A percentile compares a stretch with the other conserved stretches of the same genome.
Evolutionary conservation across 2,888 invertebrate species (phyloP).

Genomic region (Ischnura elegans): DNA sequence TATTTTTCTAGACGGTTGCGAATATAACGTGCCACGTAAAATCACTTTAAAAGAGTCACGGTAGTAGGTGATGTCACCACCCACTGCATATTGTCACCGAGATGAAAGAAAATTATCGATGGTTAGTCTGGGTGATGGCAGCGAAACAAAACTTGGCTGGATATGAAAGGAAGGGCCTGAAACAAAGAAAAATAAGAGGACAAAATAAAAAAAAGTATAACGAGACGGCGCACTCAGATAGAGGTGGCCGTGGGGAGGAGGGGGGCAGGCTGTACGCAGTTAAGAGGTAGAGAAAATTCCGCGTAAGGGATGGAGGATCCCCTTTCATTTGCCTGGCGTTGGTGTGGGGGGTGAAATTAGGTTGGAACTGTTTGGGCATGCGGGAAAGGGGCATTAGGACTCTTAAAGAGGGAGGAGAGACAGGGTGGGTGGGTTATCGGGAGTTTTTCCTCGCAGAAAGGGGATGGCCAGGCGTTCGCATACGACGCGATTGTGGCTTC

Average conservation of each 20-base stretch:
- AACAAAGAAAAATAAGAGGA: slow-evolving; percentile 16
- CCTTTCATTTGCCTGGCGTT: not conserved
- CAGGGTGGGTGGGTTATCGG: no score
- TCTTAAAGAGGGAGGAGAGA: not conserved
- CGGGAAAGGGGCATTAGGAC: slow-evolving; percentile 40
- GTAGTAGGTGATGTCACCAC: no score
- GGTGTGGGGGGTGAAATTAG: slow-evolving; percentile 15
- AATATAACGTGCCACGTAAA: no score
- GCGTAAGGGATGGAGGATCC: not conserved
- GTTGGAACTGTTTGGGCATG: slow-evolving; percentile 17
- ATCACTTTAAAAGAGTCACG: no score
- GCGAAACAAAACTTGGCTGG: no score
- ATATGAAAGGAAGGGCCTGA: no score
- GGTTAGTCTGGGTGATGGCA: no score
- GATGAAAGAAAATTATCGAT: no score
- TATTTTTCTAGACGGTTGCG: no score
- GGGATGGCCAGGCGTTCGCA: slow-evolving; percentile 1
- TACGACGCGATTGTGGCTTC: slow-evolving; percentile 46
- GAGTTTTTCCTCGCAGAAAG: not conserved
- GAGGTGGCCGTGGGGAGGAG: slow-evolving; percentile 32
- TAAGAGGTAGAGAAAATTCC: not conserved
- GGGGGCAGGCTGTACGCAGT: not conserved
- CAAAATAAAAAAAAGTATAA: not conserved
- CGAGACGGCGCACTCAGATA: not conserved
- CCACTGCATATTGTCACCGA: no score